Evolutionary conservation across 2,113 vertebrate genomes (phyloP), one percentile per base, ranked within the genome.

Genomic region (Petrocephalus microphthalmus): DNA sequence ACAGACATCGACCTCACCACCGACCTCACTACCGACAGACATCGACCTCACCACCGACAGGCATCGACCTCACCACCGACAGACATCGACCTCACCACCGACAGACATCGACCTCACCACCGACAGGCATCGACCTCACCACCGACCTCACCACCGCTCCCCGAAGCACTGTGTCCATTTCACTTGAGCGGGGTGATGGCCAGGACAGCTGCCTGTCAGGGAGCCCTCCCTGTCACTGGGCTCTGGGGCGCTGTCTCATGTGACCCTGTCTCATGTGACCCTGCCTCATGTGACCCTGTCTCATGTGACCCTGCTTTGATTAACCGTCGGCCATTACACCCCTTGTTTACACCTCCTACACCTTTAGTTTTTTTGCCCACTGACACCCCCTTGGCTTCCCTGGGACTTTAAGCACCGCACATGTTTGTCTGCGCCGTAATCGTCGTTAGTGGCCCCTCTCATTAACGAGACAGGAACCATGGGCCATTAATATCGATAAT

Each of bases 401-500:
- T 20, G 42, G 60, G 4, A 42, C 87, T 83, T 84, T 84, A 89
- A 87, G 71, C 52, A 64, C 54, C 20, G 53, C 71, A 71, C 57
- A 52, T 87, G 87, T 87, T 89, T 89, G 87, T 84, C 57, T 20
- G 74, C 52, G 15, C 25, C 47, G 87, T 89, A 87, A 89, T 89
- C 82, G 84, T 52, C 19, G 85, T 91, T 52, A 25, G 84, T 91
- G 88, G 91, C 90, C 88, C 83, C 51, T 89, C 91, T 93, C 86
- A 20, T 93, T 94, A 93, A 64, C 45, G 87, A 92, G 90, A 91
- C 53, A 87, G 92, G 89, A 92, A 90, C 90, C 89, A 89, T 2
- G 87, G 90, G 90, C 92, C 91, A 87, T 93, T 94, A 94, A 92
- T 89, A 89, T 93, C 91, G 91, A 91, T 94, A 92, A 93, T 94